Evolutionary conservation across 2,797 vertebrate species (phyloP).

Genomic region (Emys orbicularis): DNA sequence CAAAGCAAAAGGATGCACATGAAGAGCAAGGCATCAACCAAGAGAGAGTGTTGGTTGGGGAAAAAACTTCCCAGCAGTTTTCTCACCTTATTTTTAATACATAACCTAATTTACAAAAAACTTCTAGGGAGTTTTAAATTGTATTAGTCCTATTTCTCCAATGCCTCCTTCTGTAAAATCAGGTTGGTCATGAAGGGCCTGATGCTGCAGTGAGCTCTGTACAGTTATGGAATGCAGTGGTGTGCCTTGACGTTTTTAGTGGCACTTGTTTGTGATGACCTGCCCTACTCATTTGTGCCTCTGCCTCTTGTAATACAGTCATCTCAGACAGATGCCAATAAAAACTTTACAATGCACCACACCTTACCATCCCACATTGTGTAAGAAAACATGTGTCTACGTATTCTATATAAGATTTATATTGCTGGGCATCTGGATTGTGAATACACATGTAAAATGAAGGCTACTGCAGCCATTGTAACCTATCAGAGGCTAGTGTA

Average conservation of each 20-base stretch:
- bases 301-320: neutral
- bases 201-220: neutral
- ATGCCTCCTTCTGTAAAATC: neutral
- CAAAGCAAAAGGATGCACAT: neutral
- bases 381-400: neutral
- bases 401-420: slow-evolving; percentile 32
- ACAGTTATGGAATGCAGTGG: neutral
- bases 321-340: neutral
- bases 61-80: neutral
- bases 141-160: neutral
- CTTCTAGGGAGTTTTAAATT: neutral
- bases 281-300: accelerated
- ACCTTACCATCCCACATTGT: neutral
- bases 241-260: neutral
- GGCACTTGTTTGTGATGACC: neutral
- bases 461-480: slow-evolving; percentile 50
- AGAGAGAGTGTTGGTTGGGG: neutral
- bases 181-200: neutral
- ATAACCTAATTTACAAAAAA: neutral
- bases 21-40: neutral
- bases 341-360: accelerated
- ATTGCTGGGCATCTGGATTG: slow-evolving; percentile 40
- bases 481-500: neutral
- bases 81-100: neutral
- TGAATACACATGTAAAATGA: slow-evolving; percentile 19